Evolutionary conservation across 2,113 vertebrate genomes (phyloP), one percentile per base, ranked within the genome.

Genomic region (Calidris pugnax): DNA sequence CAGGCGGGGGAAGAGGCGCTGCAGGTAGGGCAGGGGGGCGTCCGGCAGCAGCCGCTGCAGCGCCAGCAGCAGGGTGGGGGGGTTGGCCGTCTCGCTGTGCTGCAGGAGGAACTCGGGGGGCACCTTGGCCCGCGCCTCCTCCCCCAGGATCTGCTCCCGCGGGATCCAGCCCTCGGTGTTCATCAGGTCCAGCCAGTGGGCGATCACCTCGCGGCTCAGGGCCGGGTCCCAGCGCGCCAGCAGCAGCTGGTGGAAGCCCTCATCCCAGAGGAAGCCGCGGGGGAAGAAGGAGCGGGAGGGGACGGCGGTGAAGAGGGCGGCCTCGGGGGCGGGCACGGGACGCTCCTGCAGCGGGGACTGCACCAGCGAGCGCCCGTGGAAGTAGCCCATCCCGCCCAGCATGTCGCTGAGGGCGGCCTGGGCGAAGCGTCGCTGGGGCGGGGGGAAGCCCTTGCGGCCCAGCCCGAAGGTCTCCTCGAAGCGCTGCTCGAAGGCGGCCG

Each of bases 231-330:
- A 99, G 77, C 98, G 99, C 51, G 96, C 98, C 51, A 99, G 93
- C 72, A 99, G 96, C 55, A 99, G 97, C 94, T 99, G 99, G 95
- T 99, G 99, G 92, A 99, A 99, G 35, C 99, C 99, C 78, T 99
- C 99, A 0, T 99, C 99, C 99, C 99, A 99, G 24, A 99, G 98
- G 94, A 99, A 99, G 24, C 99, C 99, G 4, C 99, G 98, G 1
- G 99, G 99, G 84, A 99, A 99, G 96, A 99, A 99, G 23, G 99
- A 99, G 41, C 99, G 98, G 1, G 99, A 99, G 3, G 99, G 99
- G 26, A 99, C 99, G 0, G 98, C 99, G 0, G 99, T 99, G 95
- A 99, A 99, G 57, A 99, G 98, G 9, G 97, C 50, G 5, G 98
- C 84, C 86, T 98, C 96, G 0, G 98, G 94, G 71, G 97, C 99